Base-by-base conservation (phyloP, 35 echinoderm and acorn worm genomes). In the Ophiothrix spiculata region DNA sequence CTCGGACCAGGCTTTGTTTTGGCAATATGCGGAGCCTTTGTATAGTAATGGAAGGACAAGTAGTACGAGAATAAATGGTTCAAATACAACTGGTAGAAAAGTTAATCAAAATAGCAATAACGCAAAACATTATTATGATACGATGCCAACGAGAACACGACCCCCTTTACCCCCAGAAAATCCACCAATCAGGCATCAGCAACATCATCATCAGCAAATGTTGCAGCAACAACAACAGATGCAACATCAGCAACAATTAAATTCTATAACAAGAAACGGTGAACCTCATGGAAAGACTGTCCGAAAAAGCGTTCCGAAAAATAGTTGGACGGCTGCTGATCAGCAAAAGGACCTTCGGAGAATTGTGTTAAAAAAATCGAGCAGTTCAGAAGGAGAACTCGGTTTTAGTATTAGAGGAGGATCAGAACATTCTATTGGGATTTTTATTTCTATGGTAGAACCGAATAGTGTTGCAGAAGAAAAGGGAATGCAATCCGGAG, bases 361-460 rank as follows among this genome's bases (percentile, higher is more conserved):
- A 69, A 88, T 98, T 49, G 87, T 98, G 12, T 60, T 98, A 56
- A 90, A 92, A n/a, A 98, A 98, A 42, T 85, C 81, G 0, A 49
- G 79, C 0, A 39, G 80, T 1, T 69, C 37, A 54, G 85, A 46
- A 21, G 85, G 39, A 21, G 89, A 84, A 36, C 85, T 98, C 17
- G 95, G 91, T 36, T 98, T 93, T 33, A 98, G 95, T 75, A 93
- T 98, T 21, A 63, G 95, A 33, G 95, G 95, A 4, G 95, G 95
- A 3, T 56, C 88, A 4, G 95, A 98, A 79, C 95, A 98, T 60
- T 93, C 91, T 40, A 88, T 98, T 35, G 95, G 95, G 79, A 98
- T 98, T 64, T 98, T 91, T 89, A 88, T 98, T n/a, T 93, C 95
- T 13, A 56, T 88, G 77, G 95, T 98, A 4, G 95, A 98, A 79